Conservation (phyloP, 2,797 vertebrate species). For the Loris lydekkerianus region DNA sequence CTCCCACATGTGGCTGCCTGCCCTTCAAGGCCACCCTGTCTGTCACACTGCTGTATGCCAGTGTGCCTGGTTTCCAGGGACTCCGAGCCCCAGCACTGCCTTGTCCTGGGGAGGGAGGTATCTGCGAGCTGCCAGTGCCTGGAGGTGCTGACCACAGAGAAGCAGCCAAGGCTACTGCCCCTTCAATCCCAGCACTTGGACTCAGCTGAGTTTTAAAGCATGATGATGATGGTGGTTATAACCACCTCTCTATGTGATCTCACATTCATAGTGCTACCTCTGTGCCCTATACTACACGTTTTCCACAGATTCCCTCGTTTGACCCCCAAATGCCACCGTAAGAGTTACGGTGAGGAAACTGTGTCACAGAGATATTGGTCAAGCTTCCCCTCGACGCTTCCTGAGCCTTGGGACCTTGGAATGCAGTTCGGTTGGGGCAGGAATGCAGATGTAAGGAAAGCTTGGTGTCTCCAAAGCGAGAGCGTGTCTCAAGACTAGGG, state of each 20-base stretch:
- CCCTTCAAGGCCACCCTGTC: not conserved
- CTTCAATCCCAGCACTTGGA: not conserved
- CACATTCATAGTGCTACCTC: not conserved
- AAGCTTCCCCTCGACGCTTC: not conserved
- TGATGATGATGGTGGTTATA: not conserved
- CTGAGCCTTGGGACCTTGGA: not conserved
- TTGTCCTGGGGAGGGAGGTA: not conserved
- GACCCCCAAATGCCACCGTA: not conserved
- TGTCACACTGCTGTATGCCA: not conserved
- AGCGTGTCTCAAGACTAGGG: not conserved
- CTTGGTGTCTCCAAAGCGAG: not conserved
- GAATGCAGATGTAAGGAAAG: not conserved
- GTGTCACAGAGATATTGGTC: not conserved
- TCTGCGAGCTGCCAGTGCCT: not conserved
- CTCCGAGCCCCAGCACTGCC: not conserved
- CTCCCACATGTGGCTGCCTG: not conserved
- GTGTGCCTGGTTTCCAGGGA: fast-evolving
- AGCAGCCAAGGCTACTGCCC: not conserved
- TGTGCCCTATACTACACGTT: not conserved
- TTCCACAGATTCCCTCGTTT: not conserved
- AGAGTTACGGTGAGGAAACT: not conserved
- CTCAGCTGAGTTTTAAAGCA: not conserved
- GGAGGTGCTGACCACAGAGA: fast-evolving
- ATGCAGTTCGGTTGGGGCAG: not conserved
- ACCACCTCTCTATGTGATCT: not conserved